A percentile compares a stretch with the other conserved stretches of the same genome.
Evolutionary conservation across 2,888 invertebrate genomes (phyloP).

Genomic region (Drosophila anomelani): DNA sequence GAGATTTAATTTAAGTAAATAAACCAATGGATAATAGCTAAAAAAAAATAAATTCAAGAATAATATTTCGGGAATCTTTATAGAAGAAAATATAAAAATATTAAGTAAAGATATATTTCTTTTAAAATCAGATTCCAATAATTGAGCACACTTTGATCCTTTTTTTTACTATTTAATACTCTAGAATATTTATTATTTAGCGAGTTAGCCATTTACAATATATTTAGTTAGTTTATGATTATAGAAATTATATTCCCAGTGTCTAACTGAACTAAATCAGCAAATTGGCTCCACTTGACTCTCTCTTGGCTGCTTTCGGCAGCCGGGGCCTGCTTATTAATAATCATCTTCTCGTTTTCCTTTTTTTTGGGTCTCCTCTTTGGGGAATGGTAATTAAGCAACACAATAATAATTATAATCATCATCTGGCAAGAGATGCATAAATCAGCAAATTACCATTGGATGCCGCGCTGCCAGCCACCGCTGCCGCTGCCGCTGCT

Average conservation of each 20-base stretch:
- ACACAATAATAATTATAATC: conserved; percentile 72
- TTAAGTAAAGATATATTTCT: not conserved
- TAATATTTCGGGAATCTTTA: not conserved
- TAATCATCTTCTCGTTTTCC: conserved; percentile 49
- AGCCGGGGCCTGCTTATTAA: conserved; percentile 55
- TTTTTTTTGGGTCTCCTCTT: conserved; percentile 46
- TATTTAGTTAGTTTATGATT: not conserved
- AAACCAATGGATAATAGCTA: no score
- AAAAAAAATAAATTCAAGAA: not conserved
- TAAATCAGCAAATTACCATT: conserved; percentile 73
- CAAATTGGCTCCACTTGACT: conserved; percentile 74
- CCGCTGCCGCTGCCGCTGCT: not conserved
- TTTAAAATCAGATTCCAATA: not conserved
- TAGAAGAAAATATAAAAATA: not conserved
- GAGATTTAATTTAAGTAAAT: not conserved
- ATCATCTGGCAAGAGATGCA: conserved; percentile 61
- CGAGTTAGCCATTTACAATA: no score
- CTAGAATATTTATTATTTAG: not conserved
- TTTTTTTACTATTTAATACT: not conserved
- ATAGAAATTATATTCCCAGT: not conserved
- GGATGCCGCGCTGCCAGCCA: conserved; percentile 17
- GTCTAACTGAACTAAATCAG: conserved; percentile 66
- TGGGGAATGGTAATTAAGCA: conserved; percentile 72
- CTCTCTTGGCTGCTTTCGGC: conserved; percentile 22
- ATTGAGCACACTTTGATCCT: not conserved